These are phyloP conservation scores for Bembecia ichneumoniformis DNA, from an alignment of 2,888 invertebrate genomes.

Conservation along the genomic window DNA sequence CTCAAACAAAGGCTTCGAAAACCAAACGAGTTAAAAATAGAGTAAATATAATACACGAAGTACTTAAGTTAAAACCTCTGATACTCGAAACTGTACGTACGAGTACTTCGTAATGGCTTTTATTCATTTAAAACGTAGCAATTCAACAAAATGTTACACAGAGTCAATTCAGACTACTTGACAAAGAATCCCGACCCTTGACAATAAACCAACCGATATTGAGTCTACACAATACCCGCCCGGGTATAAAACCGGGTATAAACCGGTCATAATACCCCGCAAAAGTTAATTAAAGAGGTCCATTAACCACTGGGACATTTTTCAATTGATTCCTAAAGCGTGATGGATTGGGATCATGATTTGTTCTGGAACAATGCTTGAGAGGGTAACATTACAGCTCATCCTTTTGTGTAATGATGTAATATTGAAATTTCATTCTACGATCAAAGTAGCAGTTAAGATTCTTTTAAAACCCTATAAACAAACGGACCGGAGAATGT, in stretches of 20 bases:
- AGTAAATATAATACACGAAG: too few species aligned
- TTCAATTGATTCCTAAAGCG: constrained; percentile 40
- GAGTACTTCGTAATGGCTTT: too few species aligned
- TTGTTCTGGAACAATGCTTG: not conserved
- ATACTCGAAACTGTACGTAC: too few species aligned
- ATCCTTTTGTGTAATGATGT: too few species aligned
- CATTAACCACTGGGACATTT: constrained; percentile 37
- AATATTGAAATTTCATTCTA: too few species aligned
- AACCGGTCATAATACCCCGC: constrained; percentile 46
- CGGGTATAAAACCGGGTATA: constrained; percentile 47
- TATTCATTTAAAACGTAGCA: not conserved
- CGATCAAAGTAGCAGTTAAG: too few species aligned
- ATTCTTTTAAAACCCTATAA: too few species aligned
- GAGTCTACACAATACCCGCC: constrained; percentile 50
- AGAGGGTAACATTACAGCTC: not conserved
- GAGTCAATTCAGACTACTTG: constrained; percentile 20
- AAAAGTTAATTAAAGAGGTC: constrained; percentile 58
- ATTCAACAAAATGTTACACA: not conserved
- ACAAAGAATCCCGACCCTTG: constrained; percentile 31
- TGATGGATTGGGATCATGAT: constrained; percentile 5
- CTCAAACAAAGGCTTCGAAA: too few species aligned
- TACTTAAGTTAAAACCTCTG: too few species aligned
- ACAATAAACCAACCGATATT: constrained; percentile 60
- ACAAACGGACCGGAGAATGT: too few species aligned
- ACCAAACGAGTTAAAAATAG: too few species aligned